These are phyloP conservation scores for Drosophila sp. DNA, from an alignment of 1,140 invertebrate species.

Conservation along the genomic window DNA sequence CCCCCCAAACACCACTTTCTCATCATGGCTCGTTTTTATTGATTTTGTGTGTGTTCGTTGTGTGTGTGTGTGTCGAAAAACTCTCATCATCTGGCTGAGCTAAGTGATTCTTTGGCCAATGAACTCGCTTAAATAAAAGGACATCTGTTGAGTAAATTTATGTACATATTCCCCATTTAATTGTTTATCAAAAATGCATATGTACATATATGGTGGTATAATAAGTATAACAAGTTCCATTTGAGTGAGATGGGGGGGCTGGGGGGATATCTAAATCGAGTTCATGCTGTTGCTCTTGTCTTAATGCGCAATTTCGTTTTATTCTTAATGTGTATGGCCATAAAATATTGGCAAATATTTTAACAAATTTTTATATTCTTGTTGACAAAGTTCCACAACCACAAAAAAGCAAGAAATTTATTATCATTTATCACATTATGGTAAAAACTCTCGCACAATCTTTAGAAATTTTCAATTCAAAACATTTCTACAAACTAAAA, in stretches of 20 bases:
- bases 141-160: conserved; percentile 11
- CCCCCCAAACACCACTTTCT: background rate
- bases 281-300: conserved; percentile 2
- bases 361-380: conserved; percentile 1
- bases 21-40: conserved; percentile 2
- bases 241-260: background rate
- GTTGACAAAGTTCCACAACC: background rate
- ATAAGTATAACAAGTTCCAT: conserved; percentile 3
- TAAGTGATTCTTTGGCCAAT: conserved; percentile 36
- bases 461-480: no score
- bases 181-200: conserved; percentile 4
- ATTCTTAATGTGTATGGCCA: conserved; percentile 5
- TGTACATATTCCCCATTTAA: conserved; percentile 3
- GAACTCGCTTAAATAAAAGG: conserved; percentile 28
- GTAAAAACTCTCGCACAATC: no score
- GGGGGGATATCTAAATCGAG: background rate
- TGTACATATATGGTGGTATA: no score
- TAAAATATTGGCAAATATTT: conserved; percentile 12
- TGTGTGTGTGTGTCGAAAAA: background rate
- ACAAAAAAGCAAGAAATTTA: no score
- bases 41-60: background rate
- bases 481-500: no score
- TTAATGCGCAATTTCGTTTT: conserved; percentile 7
- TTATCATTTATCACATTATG: no score
- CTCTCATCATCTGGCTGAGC: conserved; percentile 27